Evolutionary conservation across 2,113 vertebrate species (phyloP), one percentile per base, ranked within the genome.

Genomic region (Thalassoma bifasciatum): DNA sequence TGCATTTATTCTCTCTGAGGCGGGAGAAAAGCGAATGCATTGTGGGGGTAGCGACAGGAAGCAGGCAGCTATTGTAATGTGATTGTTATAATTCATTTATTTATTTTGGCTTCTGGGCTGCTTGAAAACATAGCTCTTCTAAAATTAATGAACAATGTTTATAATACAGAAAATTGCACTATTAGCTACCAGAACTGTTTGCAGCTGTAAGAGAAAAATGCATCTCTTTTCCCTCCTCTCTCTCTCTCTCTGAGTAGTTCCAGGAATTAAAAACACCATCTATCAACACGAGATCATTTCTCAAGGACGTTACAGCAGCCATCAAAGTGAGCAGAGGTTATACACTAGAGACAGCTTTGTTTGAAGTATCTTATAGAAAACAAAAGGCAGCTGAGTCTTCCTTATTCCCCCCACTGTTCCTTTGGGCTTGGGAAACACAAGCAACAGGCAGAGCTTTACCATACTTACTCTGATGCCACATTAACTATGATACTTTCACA

Each of bases 1-100:
- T 74, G 47, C 54, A 52, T 84, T 80, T 79, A 59, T 44, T 47
- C 61, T 66, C 56, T 36, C 14, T 76, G 70, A 58, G 52, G 68
- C 62, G 68, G 21, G 1, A n/a, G 21, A 52, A 30, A 64, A 56
- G 51, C 56, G 81, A 73, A 83, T 73, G 22, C 17, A 23, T 52
- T 11, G 34, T 26, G 9, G 60, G 38, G 21, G 51, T 69, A 8
- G 17, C 11, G 36, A 24, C 4, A 23, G 10, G 19, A 38, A 61
- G 26, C 13, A 4, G 16, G 23, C 40, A 56, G 36, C 11, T 22
- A 11, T 10, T 21, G 21, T 56, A 75, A 58, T 49, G 44, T 21
- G 57, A 56, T 38, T 68, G 62, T 74, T 52, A 46, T 0, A 77
- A 63, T 52, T 14, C 19, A 17, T 34, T 73, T 21, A 59, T 30